Base-by-base conservation (phyloP, 2,113 vertebrate genomes). In the Embiotoca jacksoni region DNA sequence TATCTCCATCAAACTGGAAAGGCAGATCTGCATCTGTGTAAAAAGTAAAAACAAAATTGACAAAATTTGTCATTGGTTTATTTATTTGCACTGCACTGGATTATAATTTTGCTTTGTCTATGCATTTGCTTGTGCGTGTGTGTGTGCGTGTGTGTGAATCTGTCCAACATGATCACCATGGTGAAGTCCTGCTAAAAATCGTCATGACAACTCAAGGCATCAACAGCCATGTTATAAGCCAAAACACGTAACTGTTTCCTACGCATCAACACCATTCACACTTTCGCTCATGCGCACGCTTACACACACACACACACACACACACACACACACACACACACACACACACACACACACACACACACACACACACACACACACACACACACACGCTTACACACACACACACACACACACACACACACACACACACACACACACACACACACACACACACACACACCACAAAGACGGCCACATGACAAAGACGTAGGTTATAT, bases 171-270 rank as follows among this genome's bases (percentile, higher is more conserved):
- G 65, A 87, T 94, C 92, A 86, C 92, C 93, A 93, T 94, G 92
- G 93, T 86, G 89, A 92, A 93, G 85, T 88, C 86, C 80, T 88
- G 82, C 88, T 84, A 92, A 92, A 91, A 89, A 92, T 94, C 72
- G 87, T 84, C 93, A 94, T 94, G 91, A 90, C 92, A 92, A 94
- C 92, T 84, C 81, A 75, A 91, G 81, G 87, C 88, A 86, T 90
- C 88, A 56, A 85, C 90, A 87, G 83, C 90, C 81, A 83, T 87
- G 87, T 89, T 89, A 62, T 74, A 75, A 91, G 92, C 91, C 91
- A 93, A 93, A 93, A 91, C 80, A 92, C 90, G 81, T 90, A 92
- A 91, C 88, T 84, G 88, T 89, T 90, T 89, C 92, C 89, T 87
- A 89, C 88, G 91, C 91, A 90, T 89, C 82, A 90, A 78, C 87